Evolutionary conservation across 2,113 vertebrate species (phyloP).

Genomic region (Campylorhamphus procurvoides): DNA sequence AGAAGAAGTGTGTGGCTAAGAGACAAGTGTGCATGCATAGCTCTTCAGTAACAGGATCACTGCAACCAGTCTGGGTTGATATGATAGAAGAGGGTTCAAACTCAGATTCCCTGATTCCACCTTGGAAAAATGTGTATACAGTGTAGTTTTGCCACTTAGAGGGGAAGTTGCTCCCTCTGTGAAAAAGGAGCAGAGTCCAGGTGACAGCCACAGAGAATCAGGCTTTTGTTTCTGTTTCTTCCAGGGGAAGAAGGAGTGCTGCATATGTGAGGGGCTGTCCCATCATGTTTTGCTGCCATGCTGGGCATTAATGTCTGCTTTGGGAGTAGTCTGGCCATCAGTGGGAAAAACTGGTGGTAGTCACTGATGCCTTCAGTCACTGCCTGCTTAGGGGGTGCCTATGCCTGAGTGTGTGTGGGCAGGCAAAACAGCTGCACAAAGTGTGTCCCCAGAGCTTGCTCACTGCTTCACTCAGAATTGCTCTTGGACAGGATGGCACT

Average conservation of each 20-base stretch:
- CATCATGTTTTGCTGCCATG: neutral
- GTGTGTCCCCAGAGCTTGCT: neutral
- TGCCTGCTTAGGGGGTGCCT: neutral
- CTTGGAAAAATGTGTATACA: neutral
- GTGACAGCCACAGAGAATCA: neutral
- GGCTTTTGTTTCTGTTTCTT: neutral
- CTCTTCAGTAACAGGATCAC: neutral
- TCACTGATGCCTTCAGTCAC: neutral
- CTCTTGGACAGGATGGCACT: neutral
- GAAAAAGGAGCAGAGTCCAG: neutral
- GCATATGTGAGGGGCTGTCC: neutral
- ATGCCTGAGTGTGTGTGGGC: fast-evolving
- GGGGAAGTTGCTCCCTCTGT: neutral
- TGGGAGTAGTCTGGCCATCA: neutral
- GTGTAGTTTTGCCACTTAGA: neutral
- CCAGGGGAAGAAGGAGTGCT: fast-evolving
- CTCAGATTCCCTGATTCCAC: neutral
- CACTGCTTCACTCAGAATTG: neutral
- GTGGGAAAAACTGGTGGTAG: neutral
- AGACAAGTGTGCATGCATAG: fast-evolving
- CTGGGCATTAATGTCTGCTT: neutral
- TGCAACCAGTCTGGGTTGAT: neutral
- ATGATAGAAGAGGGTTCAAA: neutral
- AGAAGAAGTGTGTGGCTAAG: neutral
- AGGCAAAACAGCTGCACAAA: neutral